Conservation (phyloP, 2,113 vertebrate species). For the Bubo blakistoni region DNA sequence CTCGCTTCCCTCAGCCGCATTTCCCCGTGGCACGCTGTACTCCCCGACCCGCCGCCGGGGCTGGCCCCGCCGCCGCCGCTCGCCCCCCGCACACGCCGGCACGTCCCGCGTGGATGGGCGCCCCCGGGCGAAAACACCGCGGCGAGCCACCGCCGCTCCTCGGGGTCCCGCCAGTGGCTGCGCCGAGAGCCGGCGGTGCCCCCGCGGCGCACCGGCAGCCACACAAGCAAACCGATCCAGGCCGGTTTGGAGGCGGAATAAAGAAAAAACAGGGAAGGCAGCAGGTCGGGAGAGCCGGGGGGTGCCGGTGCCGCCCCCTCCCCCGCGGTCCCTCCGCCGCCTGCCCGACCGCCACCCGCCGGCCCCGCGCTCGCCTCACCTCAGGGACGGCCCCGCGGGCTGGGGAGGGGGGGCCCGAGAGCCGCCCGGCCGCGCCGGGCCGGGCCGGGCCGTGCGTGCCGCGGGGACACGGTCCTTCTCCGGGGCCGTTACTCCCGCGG, state of each 20-base stretch:
- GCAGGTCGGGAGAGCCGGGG: background rate
- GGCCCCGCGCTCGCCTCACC: background rate
- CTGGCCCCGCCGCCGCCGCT: background rate
- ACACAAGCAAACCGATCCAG: background rate
- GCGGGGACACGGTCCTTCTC: background rate
- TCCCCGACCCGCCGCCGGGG: background rate
- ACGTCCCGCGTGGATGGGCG: background rate
- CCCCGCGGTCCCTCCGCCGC: background rate
- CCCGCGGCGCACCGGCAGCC: background rate
- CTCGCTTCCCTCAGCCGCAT: background rate
- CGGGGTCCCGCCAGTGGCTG: background rate
- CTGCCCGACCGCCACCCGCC: background rate
- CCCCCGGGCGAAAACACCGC: background rate
- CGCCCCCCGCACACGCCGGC: background rate
- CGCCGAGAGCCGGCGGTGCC: background rate
- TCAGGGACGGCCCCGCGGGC: background rate
- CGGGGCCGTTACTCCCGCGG: background rate
- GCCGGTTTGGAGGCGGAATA: background rate
- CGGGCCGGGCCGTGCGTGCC: background rate
- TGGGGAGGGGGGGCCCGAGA: background rate
- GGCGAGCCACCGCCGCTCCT: background rate
- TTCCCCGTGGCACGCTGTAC: background rate
- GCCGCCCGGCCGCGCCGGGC: background rate
- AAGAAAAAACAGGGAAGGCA: background rate
- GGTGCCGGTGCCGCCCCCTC: background rate